Evolutionary conservation across 2,888 invertebrate species (phyloP), one percentile per base, ranked within the genome.

Genomic region (Belgica antarctica): DNA sequence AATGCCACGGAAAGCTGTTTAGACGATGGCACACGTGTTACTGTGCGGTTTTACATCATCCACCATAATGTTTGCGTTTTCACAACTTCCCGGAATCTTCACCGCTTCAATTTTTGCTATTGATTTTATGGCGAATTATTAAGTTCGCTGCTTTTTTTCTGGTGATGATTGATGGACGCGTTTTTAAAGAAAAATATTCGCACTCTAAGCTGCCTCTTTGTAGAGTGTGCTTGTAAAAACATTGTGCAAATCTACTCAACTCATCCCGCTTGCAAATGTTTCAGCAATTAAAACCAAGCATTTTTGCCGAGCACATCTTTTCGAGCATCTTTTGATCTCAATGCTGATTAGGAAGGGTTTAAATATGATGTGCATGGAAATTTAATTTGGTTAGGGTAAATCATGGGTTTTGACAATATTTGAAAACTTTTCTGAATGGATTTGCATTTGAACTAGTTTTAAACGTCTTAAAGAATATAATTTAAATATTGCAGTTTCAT

Each of bases 71-170:
- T 52, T 52, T 19, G 22, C 12, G 8, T 52, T 52, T 52, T 52
- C 52, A 52, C 52, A 52, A 52, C n/a, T 52, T 52, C 52, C 52
- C 52, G 52, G 52, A 52, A 52, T 52, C 8, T 22, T 52, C 52
- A 17, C 3, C 52, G 22, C 22, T 52, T 12, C 34, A n/a, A n/a
- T n/a, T n/a, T n/a, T 5, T 12, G 34, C 34, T 31, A 46, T n/a
- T 46, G 46, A 46, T 52, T 52, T 52, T 7, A 22, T 22, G 8
- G 52, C 52, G 22, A 52, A 22, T 52, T n/a, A n/a, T n/a, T n/a
- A n/a, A n/a, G n/a, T 52, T 52, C 41, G 41, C 41, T 5, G 2
- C 3, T 19, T 52, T 31, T 31, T 31, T 31, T 5, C 34, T 8
- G 12, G 7, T 52, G 52, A 17, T 52, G 52, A 52, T 52, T 52